Base-by-base conservation (phyloP, 2,888 invertebrate genomes). In the Nudaria mundana region DNA sequence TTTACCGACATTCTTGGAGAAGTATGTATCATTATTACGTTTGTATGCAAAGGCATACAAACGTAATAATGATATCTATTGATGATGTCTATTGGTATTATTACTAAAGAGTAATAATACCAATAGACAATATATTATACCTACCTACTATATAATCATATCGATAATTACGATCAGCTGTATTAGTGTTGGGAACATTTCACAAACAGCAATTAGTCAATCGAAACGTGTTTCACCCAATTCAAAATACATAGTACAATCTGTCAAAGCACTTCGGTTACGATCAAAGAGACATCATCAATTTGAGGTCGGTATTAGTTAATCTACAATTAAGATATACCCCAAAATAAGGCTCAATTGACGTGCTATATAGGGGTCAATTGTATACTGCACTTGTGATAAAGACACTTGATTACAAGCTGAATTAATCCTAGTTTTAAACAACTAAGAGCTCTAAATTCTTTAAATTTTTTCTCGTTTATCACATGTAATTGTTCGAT, bases 281-380 rank as follows among this genome's bases (percentile, higher is more conserved):
- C n/a, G 44, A 54, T 57, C 54, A 56, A 54, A 59, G 57, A 46
- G 48, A 49, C 47, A 52, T 48, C n/a, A n/a, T n/a, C 55, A 61
- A 54, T 57, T 53, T 46, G 49, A 48, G 54, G 63, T 69, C 55
- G 61, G 60, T 53, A 65, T 71, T 70, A 69, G 66, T 66, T 75
- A 74, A 76, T 71, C 61, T 60, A 57, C 59, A 60, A 66, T 71
- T 68, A 71, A 62, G 66, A 72, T 72, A 69, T 59, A 59, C 63
- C 64, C 71, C 44, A 52, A 65, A 63, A 67, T 63, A 60, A 60
- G 64, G 55, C 60, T 68, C 71, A 76, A 78, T 79, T 79, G 74
- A 63, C 44, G 52, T 54, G 59, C 67, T 56, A 48, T 64, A 71
- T 78, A 66, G 63, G 76, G 77, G 76, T 72, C 72, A 79, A 79